Base-by-base conservation (phyloP, 2,113 vertebrate genomes). In the Asarcornis scutulata region DNA sequence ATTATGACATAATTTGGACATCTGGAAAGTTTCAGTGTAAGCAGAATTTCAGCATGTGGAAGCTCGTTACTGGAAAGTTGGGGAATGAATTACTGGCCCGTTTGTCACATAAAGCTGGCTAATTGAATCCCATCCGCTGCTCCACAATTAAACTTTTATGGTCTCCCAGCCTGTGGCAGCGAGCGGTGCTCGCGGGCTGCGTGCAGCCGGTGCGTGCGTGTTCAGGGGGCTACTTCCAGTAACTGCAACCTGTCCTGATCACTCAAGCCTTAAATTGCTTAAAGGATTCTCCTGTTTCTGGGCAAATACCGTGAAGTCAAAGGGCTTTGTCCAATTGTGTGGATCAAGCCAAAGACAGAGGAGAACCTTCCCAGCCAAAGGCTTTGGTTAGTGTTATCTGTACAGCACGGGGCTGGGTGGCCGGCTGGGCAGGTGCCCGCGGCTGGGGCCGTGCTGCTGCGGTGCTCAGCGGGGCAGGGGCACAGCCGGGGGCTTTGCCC, bases 241-340 rank as follows among this genome's bases (percentile, higher is more conserved):
- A 52, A 76, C 86, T 26, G 59, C 91, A 95, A 91, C 93, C 94
- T 92, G 85, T 89, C 91, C 88, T 89, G 95, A 75, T 89, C 86
- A 42, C 27, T 95, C 94, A 93, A 83, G 86, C 95, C 55, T 92
- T 86, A 96, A 96, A 96, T 93, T 94, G 95, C 86, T 95, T 89
- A 75, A 95, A 94, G 90, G 91, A 93, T 88, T 95, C 95, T 92
- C 25, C 71, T 92, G 56, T 96, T 93, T 93, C 95, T 95, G 95
- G 31, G 95, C 91, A 91, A 86, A 60, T 60, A 82, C 71, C 84
- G 5, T 89, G 94, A 96, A 95, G 91, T 67, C 50, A 92, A 91
- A 92, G 68, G 78, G 76, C 62, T 96, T 91, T 88, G 91, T 89
- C 84, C 89, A 81, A 68, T 95, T 95, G 86, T 42, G 38, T 77